Evolutionary conservation across 2,113 vertebrate species (phyloP).

Genomic region (Labeo rohita): DNA sequence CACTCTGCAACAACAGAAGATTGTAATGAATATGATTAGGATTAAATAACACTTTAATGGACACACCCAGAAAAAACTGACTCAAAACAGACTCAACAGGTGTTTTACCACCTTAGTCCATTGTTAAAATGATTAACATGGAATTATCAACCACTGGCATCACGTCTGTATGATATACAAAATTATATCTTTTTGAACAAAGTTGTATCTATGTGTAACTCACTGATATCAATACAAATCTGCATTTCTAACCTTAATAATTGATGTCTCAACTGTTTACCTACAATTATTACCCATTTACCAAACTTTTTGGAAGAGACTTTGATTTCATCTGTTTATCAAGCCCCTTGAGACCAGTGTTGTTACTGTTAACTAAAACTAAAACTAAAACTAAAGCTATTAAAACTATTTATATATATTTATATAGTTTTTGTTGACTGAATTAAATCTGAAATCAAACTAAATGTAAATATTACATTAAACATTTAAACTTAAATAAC

Average conservation of each 20-base stretch:
- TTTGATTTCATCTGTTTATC: not conserved
- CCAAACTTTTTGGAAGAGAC: too few relatives aligned
- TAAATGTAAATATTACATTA: too few relatives aligned
- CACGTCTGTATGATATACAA: not conserved
- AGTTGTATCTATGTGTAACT: too few relatives aligned
- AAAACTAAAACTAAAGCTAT: too few relatives aligned
- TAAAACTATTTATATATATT: too few relatives aligned
- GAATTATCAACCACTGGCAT: not conserved
- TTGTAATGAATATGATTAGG: not conserved
- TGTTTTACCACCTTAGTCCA: not conserved
- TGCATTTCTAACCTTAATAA: not conserved
- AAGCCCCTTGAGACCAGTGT: not conserved
- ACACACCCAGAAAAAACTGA: not conserved
- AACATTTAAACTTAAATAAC: too few relatives aligned
- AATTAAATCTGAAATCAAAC: too few relatives aligned
- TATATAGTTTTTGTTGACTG: too few relatives aligned
- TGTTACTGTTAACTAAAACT: too few relatives aligned
- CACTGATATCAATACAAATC: not conserved
- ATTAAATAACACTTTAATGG: not conserved
- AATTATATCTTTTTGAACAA: too few relatives aligned
- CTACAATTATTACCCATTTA: not conserved
- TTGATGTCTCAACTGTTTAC: not conserved
- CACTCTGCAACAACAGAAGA: constrained; percentile 70
- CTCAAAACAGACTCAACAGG: not conserved
- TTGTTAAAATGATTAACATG: not conserved